Base-by-base conservation (phyloP, 2,113 vertebrate species). In the Andinoacara biseriatus region DNA sequence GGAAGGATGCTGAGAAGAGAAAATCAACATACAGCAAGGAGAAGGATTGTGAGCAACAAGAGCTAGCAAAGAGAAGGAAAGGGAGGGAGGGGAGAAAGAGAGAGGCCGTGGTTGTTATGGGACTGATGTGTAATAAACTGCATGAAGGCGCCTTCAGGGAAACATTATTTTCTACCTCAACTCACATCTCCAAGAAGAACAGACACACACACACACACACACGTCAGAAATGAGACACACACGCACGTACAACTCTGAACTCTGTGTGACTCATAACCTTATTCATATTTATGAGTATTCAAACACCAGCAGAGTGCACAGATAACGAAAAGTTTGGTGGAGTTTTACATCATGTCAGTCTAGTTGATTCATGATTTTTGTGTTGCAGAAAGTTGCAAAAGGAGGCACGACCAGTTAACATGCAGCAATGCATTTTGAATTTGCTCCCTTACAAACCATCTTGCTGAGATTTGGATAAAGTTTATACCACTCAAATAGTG, bases 121-220 rank as follows among this genome's bases (percentile, higher is more conserved):
- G 86, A 87, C 89, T 91, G 89, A 92, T 92, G 85, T 82, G 85
- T 91, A 91, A 93, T 92, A 93, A 92, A 92, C 83, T 86, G 87
- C 77, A 87, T 83, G 78, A 93, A 93, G 81, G 82, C 90, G 91
- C 83, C 90, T 89, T 93, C 18, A 40, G 92, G 91, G 91, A 88
- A 84, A 78, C 89, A 80, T 90, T 90, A 82, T 88, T 88, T 91
- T 90, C 75, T 56, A 91, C 62, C 86, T 83, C 87, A 86, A 91
- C 86, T 76, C 82, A 84, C 75, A 67, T 74, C 87, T 76, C 2
- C 78, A 69, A 63, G 62, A 82, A 57, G 24, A 74, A 69, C 76
- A 78, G 20, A 76, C 59, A 75, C 49, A 75, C 57, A 88, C 43
- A 58, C 31, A 33, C 31, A 33, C 31, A 33, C 31, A 26, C 6